These are phyloP conservation scores for Micrasema minimum DNA, from an alignment of 1,140 invertebrate species.

Conservation along the genomic window DNA sequence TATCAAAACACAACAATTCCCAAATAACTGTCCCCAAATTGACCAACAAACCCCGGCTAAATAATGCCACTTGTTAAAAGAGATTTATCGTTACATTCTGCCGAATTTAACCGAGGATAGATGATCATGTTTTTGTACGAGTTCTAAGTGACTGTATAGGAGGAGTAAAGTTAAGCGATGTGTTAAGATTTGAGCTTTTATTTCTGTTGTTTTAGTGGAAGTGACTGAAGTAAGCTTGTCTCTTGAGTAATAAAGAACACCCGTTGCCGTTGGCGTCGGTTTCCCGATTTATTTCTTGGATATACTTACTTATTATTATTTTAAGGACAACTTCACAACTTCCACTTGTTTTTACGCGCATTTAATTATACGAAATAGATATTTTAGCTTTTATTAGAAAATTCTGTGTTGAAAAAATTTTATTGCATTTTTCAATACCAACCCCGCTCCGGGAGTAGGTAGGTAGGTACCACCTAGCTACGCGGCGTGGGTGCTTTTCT, in stretches of 20 bases:
- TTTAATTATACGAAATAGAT: too few species aligned
- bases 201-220: slow-evolving; percentile 20
- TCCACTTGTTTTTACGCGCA: slow-evolving; percentile 19
- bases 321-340: neutral
- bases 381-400: too few species aligned
- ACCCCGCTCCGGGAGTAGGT: too few species aligned
- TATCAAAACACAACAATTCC: slow-evolving; percentile 44
- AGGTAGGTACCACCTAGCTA: too few species aligned
- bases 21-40: slow-evolving; percentile 8
- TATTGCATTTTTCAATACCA: too few species aligned
- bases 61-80: slow-evolving; percentile 3
- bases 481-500: too few species aligned
- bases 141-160: neutral
- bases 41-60: neutral
- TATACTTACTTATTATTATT: neutral
- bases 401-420: too few species aligned
- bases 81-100: neutral
- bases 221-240: slow-evolving; percentile 28
- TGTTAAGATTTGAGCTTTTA: slow-evolving; percentile 28
- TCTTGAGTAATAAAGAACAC: slow-evolving; percentile 17
- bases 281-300: neutral
- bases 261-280: too few species aligned
- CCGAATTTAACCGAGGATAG: neutral
- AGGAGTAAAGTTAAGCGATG: neutral
- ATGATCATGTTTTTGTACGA: neutral